Conservation (phyloP, 1,140 invertebrate genomes). For the Drosophila fuyamai region DNA sequence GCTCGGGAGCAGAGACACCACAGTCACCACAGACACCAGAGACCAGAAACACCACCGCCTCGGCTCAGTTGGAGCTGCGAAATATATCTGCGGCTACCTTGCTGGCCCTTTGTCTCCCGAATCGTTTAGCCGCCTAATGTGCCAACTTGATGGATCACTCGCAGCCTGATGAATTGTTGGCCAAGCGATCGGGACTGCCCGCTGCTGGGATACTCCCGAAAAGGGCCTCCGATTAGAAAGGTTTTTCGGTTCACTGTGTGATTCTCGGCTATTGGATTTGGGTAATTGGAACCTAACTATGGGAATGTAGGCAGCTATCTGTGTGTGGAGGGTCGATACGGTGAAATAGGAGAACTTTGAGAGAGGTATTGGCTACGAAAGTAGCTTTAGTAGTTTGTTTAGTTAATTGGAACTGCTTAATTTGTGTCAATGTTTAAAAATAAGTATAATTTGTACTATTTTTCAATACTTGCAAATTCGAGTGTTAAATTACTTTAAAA, state of each 20-base stretch:
- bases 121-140: constrained; percentile 82
- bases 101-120: constrained; percentile 42
- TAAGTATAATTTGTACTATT: too few relatives aligned
- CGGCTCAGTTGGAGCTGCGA: constrained; percentile 54
- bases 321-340: constrained; percentile 33
- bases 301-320: constrained; percentile 27
- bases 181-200: constrained; percentile 47
- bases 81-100: constrained; percentile 80
- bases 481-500: too few relatives aligned
- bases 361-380: too few relatives aligned
- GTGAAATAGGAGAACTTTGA: constrained; percentile 17
- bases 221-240: constrained; percentile 46
- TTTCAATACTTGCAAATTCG: too few relatives aligned
- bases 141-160: constrained; percentile 81
- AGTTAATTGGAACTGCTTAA: background rate
- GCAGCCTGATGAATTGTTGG: constrained; percentile 49
- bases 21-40: constrained; percentile 20
- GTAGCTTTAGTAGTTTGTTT: background rate
- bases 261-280: constrained; percentile 22
- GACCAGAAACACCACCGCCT: constrained; percentile 15
- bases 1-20: constrained; percentile 29
- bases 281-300: constrained; percentile 54
- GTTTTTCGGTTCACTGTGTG: constrained; percentile 17
- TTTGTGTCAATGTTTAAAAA: too few relatives aligned
- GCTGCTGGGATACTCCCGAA: constrained; percentile 56